Evolutionary conservation across 2,888 invertebrate genomes (phyloP).

Genomic region (Tipula vernalis): DNA sequence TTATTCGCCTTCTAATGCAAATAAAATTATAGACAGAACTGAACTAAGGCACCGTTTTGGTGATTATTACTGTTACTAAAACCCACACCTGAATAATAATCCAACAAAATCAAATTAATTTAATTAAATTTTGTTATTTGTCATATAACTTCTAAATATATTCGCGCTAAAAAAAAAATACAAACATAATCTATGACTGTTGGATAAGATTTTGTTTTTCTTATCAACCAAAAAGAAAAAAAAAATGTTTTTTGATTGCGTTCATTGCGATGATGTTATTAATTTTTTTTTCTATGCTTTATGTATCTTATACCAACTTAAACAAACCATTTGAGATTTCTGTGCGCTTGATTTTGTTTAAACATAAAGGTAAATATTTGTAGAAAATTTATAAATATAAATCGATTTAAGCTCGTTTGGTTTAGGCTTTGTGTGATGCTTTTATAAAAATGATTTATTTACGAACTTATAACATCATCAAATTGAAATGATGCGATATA

Average conservation of each 20-base stretch:
- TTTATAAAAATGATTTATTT: neutral
- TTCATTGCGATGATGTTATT: neutral
- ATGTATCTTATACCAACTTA: neutral
- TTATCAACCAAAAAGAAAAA: neutral
- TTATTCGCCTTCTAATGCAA: neutral
- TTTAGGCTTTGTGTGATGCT: neutral
- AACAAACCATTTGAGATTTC: neutral
- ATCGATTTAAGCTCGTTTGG: neutral
- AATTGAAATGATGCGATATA: neutral
- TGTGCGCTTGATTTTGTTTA: neutral
- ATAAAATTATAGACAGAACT: neutral
- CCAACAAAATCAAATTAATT: no score
- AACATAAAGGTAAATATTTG: neutral
- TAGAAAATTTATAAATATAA: neutral
- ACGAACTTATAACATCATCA: neutral
- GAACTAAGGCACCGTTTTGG: neutral
- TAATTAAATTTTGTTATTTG: no score
- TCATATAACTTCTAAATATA: no score
- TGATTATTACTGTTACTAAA: no score
- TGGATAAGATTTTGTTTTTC: neutral
- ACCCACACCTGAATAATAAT: no score
- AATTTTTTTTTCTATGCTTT: neutral
- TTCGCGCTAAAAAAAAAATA: no score
- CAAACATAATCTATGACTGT: no score
- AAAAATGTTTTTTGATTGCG: neutral